Percentiles rank a stretch among this genome's conserved stretches.
phyloP scores from a whole-genome alignment of 2,888 invertebrate species.

The Oscheius onirici region DNA sequence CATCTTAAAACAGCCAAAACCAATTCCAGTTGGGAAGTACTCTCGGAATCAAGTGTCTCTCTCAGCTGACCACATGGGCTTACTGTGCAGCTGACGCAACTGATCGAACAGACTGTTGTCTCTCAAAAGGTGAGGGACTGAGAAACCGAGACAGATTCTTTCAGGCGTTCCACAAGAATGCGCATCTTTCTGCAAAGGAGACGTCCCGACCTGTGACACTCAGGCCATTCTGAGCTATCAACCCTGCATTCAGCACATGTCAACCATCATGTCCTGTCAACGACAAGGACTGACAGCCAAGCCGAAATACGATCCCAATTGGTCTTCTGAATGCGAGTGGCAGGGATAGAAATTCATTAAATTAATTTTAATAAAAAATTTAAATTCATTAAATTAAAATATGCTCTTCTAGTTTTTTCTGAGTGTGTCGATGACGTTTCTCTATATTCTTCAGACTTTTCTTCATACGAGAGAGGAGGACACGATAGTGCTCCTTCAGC shows the following conservation, averaged over 20 bases:
- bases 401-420: constrained; percentile 31
- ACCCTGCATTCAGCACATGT: constrained; percentile 55
- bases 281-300: constrained; percentile 45
- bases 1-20: too few relatives aligned
- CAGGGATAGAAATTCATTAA: constrained; percentile 41
- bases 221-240: constrained; percentile 62
- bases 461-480: constrained; percentile 34
- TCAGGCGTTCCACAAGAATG: constrained; percentile 59
- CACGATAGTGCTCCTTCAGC: constrained; percentile 31
- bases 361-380: too few relatives aligned
- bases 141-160: background rate
- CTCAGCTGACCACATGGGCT: constrained; percentile 63
- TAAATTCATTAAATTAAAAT: constrained; percentile 32
- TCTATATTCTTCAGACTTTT: constrained; percentile 35
- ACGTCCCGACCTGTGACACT: constrained; percentile 64
- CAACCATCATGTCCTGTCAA: constrained; percentile 56
- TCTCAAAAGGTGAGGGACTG: constrained; percentile 44
- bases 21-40: constrained; percentile 53
- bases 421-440: constrained; percentile 32
- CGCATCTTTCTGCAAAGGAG: constrained; percentile 61
- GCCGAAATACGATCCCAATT: constrained; percentile 54
- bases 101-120: constrained; percentile 59
- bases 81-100: constrained; percentile 62
- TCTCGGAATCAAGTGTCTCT: constrained; percentile 61
- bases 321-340: constrained; percentile 62